phyloP scores from a whole-genome alignment of 1,140 invertebrate species.

The Heliconius nattereri region DNA sequence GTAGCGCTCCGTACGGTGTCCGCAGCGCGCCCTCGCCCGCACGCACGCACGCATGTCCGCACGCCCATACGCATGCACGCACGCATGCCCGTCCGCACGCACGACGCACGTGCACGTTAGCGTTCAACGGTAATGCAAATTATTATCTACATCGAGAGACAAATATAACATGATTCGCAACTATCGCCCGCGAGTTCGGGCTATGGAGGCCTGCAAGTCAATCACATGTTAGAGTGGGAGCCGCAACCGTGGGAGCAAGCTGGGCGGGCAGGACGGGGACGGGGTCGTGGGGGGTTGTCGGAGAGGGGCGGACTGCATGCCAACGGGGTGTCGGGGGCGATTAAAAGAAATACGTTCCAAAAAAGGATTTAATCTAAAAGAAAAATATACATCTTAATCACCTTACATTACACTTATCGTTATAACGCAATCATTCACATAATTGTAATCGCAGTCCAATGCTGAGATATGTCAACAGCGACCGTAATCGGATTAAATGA shows the following conservation, averaged over 20 bases:
- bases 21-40: neutral
- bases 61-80: neutral
- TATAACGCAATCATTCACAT: constrained; percentile 37
- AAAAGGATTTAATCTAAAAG: constrained; percentile 56
- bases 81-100: constrained; percentile 38
- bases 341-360: constrained; percentile 40
- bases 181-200: constrained; percentile 18
- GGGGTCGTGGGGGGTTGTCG: neutral
- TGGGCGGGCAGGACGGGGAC: constrained; percentile 21
- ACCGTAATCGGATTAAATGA: constrained; percentile 29
- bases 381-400: constrained; percentile 55
- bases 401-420: constrained; percentile 45
- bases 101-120: constrained; percentile 36
- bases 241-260: constrained; percentile 29
- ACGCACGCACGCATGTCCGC: neutral
- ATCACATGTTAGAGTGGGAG: constrained; percentile 36
- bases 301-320: constrained; percentile 26
- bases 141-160: constrained; percentile 13
- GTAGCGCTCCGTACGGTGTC: constrained; percentile 21
- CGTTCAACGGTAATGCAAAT: constrained; percentile 12
- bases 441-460: constrained; percentile 30
- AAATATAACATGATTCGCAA: constrained; percentile 11
- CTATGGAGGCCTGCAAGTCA: constrained; percentile 36
- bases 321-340: constrained; percentile 18
- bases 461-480: constrained; percentile 34